Percentiles rank a stretch among this genome's conserved stretches.
Conservation (phyloP, 2,888 invertebrate species). For the Tipula vernalis region DNA sequence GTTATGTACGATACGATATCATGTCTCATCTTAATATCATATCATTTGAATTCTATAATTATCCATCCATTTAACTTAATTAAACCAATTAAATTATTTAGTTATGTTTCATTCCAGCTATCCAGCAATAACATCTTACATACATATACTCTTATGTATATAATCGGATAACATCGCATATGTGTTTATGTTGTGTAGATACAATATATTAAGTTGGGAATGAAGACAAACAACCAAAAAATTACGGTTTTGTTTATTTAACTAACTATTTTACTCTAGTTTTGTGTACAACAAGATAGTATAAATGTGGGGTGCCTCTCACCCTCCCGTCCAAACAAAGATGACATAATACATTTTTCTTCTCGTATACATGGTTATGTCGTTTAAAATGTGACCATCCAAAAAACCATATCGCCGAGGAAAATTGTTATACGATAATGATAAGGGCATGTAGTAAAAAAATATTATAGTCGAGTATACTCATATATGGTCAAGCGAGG, state of each 20-base stretch:
- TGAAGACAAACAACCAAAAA: conserved; percentile 4
- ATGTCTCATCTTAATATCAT: not conserved
- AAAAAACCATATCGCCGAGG: not conserved
- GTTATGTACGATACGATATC: not conserved
- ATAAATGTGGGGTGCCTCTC: not conserved
- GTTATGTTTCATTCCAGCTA: not conserved
- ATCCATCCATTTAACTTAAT: not conserved
- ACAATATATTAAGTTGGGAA: not conserved
- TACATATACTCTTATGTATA: not conserved
- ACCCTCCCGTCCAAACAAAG: not conserved
- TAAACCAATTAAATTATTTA: conserved; percentile 4
- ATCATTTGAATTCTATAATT: not conserved
- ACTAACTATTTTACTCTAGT: not conserved
- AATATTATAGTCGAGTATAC: not conserved
- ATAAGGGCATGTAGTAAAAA: not conserved
- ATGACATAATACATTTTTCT: not conserved
- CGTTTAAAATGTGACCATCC: not conserved
- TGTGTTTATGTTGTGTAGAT: not conserved
- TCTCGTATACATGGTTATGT: not conserved
- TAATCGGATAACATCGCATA: not conserved
- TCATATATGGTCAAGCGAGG: not conserved
- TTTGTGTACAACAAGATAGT: not conserved
- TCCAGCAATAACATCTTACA: not conserved
- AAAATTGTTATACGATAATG: not conserved
- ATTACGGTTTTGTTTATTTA: conserved; percentile 4